These are phyloP conservation scores for Malurus splendens DNA, from an alignment of 2,797 vertebrate species.

Conservation along the genomic window DNA sequence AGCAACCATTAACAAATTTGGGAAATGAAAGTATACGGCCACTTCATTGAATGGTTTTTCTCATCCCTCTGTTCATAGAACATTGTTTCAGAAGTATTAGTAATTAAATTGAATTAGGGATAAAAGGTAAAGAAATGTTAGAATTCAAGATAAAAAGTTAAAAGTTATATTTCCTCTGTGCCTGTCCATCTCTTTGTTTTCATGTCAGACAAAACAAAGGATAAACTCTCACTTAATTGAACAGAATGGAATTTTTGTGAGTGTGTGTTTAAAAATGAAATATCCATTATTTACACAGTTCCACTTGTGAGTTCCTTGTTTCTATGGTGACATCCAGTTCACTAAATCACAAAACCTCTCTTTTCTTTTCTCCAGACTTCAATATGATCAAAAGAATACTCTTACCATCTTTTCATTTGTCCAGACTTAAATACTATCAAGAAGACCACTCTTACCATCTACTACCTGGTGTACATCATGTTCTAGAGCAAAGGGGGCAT, in stretches of 20 bases:
- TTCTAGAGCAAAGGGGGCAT: background rate
- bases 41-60: background rate
- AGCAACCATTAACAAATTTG: background rate
- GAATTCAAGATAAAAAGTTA: background rate
- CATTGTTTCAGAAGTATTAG: background rate
- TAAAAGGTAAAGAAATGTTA: background rate
- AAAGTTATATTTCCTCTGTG: background rate
- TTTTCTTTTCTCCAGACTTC: background rate
- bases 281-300: background rate
- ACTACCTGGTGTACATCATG: rapidly evolving
- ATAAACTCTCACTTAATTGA: background rate
- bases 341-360: background rate
- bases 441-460: background rate
- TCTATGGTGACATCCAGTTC: background rate
- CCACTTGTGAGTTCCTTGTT: background rate
- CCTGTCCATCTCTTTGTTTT: background rate
- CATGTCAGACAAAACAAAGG: background rate
- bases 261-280: background rate
- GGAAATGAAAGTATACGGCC: background rate
- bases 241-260: background rate
- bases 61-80: background rate
- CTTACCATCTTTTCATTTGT: background rate
- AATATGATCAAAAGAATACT: background rate
- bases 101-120: background rate
- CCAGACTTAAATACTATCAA: background rate